phyloP scores from a whole-genome alignment of 64 coral and sea anemone genomes.

The Porites lutea region DNA sequence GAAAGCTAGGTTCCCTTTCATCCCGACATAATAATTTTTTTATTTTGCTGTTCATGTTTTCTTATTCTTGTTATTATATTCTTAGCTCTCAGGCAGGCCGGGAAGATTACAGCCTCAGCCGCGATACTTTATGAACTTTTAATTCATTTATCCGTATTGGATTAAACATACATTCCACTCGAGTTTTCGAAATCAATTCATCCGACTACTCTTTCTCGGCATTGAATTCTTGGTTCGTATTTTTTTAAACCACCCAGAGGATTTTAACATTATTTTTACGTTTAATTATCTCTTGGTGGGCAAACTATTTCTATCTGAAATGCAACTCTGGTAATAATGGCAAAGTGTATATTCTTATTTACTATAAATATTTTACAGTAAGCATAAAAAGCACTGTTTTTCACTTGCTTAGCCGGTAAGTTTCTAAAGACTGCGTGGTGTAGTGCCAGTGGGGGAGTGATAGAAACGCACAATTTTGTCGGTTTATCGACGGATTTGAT shows the following conservation, averaged over 20 bases:
- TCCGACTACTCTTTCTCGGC: background rate
- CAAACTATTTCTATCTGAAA: too few relatives aligned
- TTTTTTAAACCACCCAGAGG: too few relatives aligned
- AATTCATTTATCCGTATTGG: constrained; percentile 7
- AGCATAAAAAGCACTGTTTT: too few relatives aligned
- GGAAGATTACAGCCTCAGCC: background rate
- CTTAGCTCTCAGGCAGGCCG: background rate
- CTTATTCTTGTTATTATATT: background rate
- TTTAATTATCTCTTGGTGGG: too few relatives aligned
- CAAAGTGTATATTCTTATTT: too few relatives aligned
- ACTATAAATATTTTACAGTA: too few relatives aligned
- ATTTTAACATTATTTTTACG: background rate
- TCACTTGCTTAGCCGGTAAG: too few relatives aligned
- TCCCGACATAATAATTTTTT: background rate
- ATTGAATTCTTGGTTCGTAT: background rate
- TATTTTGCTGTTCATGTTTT: background rate
- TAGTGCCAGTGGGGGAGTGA: too few relatives aligned
- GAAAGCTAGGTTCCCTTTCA: background rate
- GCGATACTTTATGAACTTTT: background rate
- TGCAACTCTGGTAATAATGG: too few relatives aligned
- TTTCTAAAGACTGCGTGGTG: too few relatives aligned
- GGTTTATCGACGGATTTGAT: too few relatives aligned
- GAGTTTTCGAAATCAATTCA: background rate
- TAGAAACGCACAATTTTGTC: too few relatives aligned
- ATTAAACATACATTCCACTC: background rate